These are phyloP conservation scores for Hermaeophaga mercurialis DNA, from an alignment of 2,888 invertebrate genomes.

Conservation along the genomic window DNA sequence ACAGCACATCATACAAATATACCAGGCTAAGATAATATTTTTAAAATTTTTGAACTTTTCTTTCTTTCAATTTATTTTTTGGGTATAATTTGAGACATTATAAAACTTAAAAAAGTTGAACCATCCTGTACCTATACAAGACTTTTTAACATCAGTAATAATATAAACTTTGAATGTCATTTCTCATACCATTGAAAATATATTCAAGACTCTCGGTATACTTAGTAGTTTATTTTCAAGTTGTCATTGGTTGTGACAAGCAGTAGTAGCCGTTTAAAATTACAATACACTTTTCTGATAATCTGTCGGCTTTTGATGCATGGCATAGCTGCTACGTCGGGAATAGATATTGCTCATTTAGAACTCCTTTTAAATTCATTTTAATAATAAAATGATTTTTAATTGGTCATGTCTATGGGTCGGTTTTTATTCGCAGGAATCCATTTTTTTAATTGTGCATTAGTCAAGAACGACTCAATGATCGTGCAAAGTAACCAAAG, in stretches of 20 bases:
- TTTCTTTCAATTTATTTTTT: too few relatives aligned
- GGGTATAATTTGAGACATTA: too few relatives aligned
- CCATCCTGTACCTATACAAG: too few relatives aligned
- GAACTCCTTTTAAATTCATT: conserved; percentile 52
- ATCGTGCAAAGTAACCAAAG: conserved; percentile 6
- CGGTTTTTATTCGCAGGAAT: conserved; percentile 47
- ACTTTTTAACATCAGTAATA: too few relatives aligned
- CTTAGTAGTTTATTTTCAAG: conserved; percentile 19
- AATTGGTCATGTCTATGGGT: conserved; percentile 54
- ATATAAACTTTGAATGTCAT: too few relatives aligned
- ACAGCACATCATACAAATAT: conserved; percentile 24
- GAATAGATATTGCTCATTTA: conserved; percentile 58
- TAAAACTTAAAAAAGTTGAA: too few relatives aligned
- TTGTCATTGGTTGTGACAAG: conserved; percentile 37
- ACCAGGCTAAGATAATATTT: too few relatives aligned
- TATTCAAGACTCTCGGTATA: conserved; percentile 19
- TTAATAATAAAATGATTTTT: conserved; percentile 58
- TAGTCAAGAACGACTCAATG: conserved; percentile 39
- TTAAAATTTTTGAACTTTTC: too few relatives aligned
- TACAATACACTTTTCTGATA: conserved; percentile 55
- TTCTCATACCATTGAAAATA: too few relatives aligned
- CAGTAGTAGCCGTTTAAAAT: conserved; percentile 47
- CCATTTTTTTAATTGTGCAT: conserved; percentile 44
- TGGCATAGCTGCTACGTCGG: conserved; percentile 46
- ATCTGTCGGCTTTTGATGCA: conserved; percentile 53